Evolutionary conservation across 2,113 vertebrate species (phyloP), one percentile per base, ranked within the genome.

Genomic region (Forbesichthys papilliferus): DNA sequence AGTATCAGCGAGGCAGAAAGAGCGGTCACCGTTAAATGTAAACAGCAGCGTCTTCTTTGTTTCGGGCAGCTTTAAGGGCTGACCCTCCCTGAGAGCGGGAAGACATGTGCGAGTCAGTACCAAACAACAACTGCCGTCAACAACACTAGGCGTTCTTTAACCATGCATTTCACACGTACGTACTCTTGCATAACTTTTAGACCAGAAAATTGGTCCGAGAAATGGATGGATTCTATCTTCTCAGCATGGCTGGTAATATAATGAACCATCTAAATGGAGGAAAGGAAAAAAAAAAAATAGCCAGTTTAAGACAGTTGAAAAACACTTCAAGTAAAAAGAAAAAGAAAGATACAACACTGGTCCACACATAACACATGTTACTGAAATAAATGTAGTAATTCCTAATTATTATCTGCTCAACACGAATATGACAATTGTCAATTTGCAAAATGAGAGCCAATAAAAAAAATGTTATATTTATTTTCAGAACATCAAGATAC

Each of bases 181-280:
- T 93, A 99, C 98, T 99, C 98, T 96, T 99, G 98, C 96, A 99
- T 96, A 96, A 98, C 91, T 94, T 99, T 99, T 95, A 96, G 95
- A 96, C 98, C 98, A 91, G 98, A 99, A 92, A 99, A 99, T 93
- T 99, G 98, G 94, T 99, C 98, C 91, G 98, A 99, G 88, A 99
- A 98, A 93, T 99, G 98, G 92, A 99, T 92, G 66, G 96, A 98
- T 92, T 99, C 98, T 4, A 99, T 97, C 94, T 98, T 99, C 91
- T 99, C 98, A 84, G 96, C 96, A 10, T 99, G 92, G 83, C 94
- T 95, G 48, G 94, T 95, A 91, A 99, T 93, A 87, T 95, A 99
- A 89, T 99, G 96, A 68, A 97, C 94, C 96, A 99, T 98, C 98
- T 99, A 79, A 12, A 92, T 27, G 1, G 27, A 27, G 27, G 92